Conservation (phyloP, 2,888 invertebrate species). For the Sphinx pinastri region DNA sequence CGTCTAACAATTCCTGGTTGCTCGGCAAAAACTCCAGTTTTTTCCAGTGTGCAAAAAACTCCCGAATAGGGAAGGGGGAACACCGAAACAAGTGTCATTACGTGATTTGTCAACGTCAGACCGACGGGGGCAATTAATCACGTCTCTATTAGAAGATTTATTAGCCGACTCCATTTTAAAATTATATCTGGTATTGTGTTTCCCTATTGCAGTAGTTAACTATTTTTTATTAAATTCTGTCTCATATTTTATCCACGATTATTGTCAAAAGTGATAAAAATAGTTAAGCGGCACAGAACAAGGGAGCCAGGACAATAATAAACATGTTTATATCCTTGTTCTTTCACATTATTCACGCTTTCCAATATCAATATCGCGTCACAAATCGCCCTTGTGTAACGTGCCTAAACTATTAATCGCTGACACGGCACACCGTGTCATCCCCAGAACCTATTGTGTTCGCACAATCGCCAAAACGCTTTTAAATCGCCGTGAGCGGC, state of each 20-base stretch:
- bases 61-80: constrained; percentile 13
- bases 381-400: not conserved
- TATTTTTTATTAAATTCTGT: not conserved
- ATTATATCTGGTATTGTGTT: constrained; percentile 13
- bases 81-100: constrained; percentile 24
- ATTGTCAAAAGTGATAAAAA: too few species aligned
- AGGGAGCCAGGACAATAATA: too few species aligned
- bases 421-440: not conserved
- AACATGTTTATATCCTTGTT: too few species aligned
- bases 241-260: too few species aligned
- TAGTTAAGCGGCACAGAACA: too few species aligned
- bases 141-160: constrained; percentile 27
- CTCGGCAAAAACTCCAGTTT: constrained; percentile 13
- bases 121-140: constrained; percentile 26
- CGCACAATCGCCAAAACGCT: not conserved
- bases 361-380: not conserved
- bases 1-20: constrained; percentile 19
- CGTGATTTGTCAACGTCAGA: constrained; percentile 27
- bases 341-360: not conserved
- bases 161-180: constrained; percentile 25
- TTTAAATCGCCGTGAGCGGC: not conserved
- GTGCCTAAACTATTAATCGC: not conserved
- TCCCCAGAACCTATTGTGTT: constrained; percentile 3
- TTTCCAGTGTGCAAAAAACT: constrained; percentile 11
- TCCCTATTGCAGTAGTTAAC: not conserved